These are phyloP conservation scores for Myzus persicae DNA, from an alignment of 1,140 invertebrate species.

Conservation along the genomic window DNA sequence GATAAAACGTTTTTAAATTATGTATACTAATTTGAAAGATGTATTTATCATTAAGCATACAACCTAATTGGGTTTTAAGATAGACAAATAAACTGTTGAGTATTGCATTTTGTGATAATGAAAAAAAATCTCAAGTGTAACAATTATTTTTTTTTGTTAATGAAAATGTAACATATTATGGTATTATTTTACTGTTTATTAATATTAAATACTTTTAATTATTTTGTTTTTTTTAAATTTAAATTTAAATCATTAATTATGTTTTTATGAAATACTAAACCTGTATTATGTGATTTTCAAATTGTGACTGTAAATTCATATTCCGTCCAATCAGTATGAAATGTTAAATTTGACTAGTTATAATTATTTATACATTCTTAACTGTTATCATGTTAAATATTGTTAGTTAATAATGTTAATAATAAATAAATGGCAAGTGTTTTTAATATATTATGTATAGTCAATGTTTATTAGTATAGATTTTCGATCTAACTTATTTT, in stretches of 20 bases:
- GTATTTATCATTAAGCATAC: not conserved
- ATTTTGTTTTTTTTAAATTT: slow-evolving; percentile 22
- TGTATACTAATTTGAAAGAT: not conserved
- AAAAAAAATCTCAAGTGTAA: not conserved
- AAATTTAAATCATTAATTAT: not conserved
- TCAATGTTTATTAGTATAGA: not conserved
- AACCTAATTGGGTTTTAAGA: not conserved
- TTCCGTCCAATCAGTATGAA: slow-evolving; percentile 53
- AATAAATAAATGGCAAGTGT: slow-evolving; percentile 21
- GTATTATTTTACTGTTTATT: slow-evolving; percentile 7
- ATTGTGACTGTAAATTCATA: slow-evolving; percentile 37
- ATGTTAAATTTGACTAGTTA: slow-evolving; percentile 10
- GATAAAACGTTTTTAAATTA: not conserved
- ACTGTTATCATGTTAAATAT: slow-evolving; percentile 32
- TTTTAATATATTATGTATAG: slow-evolving; percentile 24
- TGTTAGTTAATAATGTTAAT: not conserved
- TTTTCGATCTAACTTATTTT: not conserved
- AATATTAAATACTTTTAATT: not conserved
- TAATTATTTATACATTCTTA: slow-evolving; percentile 25
- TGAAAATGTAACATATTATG: not conserved
- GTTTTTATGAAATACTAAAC: slow-evolving; percentile 41
- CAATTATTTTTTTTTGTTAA: not conserved
- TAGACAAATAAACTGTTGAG: not conserved
- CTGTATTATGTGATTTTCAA: slow-evolving; percentile 51
- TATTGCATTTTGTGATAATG: not conserved